Conservation (phyloP, 2,113 vertebrate genomes). For the Centrocercus urophasianus region DNA sequence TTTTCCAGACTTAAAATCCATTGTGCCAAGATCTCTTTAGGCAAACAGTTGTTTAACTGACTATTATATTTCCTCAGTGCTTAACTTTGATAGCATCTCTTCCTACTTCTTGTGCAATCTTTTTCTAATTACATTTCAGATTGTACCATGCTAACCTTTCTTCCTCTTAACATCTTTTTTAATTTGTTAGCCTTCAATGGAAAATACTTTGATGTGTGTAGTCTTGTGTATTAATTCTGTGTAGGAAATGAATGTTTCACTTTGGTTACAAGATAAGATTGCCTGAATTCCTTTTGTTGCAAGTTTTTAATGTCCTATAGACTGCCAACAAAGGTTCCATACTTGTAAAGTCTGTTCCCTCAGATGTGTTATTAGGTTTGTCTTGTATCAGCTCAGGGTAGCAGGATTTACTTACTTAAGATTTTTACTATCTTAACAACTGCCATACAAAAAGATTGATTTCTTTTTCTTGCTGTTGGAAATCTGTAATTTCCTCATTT, state of each 20-base stretch:
- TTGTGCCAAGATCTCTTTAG: background rate
- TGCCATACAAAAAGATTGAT: background rate
- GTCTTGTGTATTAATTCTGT: background rate
- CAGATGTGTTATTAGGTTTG: background rate
- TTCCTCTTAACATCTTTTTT: background rate
- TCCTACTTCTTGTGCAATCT: background rate
- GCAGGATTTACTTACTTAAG: background rate
- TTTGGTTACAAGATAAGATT: background rate
- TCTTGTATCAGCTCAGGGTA: background rate
- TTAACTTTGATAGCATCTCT: background rate
- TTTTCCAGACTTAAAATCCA: background rate
- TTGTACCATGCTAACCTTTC: accelerated
- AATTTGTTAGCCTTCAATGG: accelerated
- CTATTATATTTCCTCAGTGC: background rate
- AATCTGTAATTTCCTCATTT: background rate
- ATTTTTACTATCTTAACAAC: background rate
- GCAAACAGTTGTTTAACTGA: background rate
- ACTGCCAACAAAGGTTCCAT: background rate
- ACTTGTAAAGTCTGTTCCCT: background rate
- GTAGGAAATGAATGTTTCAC: background rate
- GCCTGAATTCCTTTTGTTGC: background rate
- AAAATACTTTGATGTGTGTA: background rate
- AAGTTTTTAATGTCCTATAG: background rate
- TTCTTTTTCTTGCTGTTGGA: accelerated
- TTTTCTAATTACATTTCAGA: background rate